A percentile compares a stretch with the other conserved stretches of the same genome.
Conservation (phyloP, 2,113 vertebrate genomes). For the Colius striatus region DNA sequence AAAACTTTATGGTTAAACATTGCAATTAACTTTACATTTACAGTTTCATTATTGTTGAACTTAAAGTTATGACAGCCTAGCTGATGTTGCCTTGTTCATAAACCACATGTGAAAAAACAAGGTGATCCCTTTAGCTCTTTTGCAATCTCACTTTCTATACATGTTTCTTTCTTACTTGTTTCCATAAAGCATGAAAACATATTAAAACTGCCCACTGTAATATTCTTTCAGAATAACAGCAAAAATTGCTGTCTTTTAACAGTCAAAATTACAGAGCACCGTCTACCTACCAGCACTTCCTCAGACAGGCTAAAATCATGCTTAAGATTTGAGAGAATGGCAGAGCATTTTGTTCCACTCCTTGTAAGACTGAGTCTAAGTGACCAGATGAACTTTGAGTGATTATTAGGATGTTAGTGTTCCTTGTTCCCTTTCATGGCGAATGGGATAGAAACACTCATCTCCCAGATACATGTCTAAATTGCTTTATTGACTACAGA, state of each 20-base stretch:
- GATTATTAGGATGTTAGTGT: background rate
- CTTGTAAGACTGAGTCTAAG: background rate
- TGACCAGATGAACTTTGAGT: background rate
- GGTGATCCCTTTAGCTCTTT: background rate
- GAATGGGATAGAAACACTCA: background rate
- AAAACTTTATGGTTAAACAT: background rate
- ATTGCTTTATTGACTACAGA: background rate
- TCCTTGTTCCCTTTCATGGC: background rate
- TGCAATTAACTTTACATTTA: background rate
- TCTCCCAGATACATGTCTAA: background rate
- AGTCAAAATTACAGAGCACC: background rate
- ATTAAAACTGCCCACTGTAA: background rate
- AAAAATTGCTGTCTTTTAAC: background rate
- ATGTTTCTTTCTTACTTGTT: background rate
- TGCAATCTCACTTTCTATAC: background rate
- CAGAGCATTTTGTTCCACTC: background rate
- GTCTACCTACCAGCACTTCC: background rate
- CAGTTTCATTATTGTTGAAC: background rate
- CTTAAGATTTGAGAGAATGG: background rate
- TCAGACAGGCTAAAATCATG: background rate
- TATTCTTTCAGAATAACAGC: background rate
- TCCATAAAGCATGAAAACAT: background rate
- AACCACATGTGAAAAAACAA: background rate
- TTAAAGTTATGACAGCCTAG: background rate
- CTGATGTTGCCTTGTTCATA: background rate